A percentile compares a stretch with the other conserved stretches of the same genome.
phyloP scores from a whole-genome alignment of 2,113 vertebrate species.

The Hipposideros armiger region DNA sequence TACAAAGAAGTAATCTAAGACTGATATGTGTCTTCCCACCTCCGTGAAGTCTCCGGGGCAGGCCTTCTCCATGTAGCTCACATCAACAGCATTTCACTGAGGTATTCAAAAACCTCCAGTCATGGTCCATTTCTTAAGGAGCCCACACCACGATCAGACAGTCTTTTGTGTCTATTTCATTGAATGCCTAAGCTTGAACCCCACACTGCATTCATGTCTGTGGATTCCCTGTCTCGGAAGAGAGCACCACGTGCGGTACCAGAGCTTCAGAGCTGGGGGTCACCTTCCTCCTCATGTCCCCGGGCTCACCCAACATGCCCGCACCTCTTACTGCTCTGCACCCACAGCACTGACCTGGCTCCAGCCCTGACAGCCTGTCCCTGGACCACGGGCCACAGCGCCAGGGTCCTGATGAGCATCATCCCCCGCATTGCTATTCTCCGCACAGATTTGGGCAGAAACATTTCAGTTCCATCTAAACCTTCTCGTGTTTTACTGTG shows the following conservation, averaged over 20 bases:
- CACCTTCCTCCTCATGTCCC: neutral
- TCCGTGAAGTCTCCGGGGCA: too few species aligned
- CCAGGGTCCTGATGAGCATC: neutral
- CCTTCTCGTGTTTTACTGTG: neutral
- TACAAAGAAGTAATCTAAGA: too few species aligned
- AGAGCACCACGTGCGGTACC: neutral
- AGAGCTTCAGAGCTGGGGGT: neutral
- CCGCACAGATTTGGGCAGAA: neutral
- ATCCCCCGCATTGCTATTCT: neutral
- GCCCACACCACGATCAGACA: neutral
- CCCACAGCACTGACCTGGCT: neutral
- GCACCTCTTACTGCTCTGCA: too few species aligned
- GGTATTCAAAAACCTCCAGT: neutral
- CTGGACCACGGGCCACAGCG: neutral
- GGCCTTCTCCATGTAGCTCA: neutral
- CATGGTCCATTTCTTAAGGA: neutral
- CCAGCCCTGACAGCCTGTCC: neutral
- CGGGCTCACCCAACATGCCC: fast-evolving
- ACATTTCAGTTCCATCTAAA: neutral
- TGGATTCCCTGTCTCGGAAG: neutral
- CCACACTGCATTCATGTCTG: neutral
- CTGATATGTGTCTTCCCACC: neutral
- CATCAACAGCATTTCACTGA: neutral
- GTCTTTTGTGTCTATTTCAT: neutral
- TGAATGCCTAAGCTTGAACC: neutral